These are phyloP conservation scores for Orchestia grillus DNA, from an alignment of 1,140 invertebrate genomes.

Conservation along the genomic window DNA sequence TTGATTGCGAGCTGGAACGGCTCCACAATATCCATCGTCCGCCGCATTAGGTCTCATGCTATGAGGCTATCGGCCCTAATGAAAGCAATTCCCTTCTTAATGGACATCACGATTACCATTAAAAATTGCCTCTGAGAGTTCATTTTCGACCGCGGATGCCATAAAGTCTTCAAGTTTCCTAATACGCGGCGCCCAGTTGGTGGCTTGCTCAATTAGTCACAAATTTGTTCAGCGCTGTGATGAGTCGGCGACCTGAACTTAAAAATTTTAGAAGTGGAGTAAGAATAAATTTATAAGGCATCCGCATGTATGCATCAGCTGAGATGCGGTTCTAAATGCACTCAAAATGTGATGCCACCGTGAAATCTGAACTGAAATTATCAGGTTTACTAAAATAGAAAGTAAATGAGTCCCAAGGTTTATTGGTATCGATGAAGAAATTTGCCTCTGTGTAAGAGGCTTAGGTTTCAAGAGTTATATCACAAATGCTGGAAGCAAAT, in stretches of 20 bases:
- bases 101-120: slow-evolving; percentile 51
- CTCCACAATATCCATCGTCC: slow-evolving; percentile 11
- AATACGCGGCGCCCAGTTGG: not conserved
- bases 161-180: slow-evolving; percentile 43
- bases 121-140: slow-evolving; percentile 51
- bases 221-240: not conserved
- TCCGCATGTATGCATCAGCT: not conserved
- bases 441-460: not conserved
- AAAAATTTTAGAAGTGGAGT: not conserved
- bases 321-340: not conserved
- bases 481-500: too few species aligned
- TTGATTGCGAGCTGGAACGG: not conserved
- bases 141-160: slow-evolving; percentile 19
- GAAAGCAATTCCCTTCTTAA: slow-evolving; percentile 46
- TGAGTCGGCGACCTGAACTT: not conserved
- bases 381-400: not conserved
- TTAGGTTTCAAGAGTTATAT: too few species aligned
- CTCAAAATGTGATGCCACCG: not conserved
- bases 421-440: not conserved
- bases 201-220: slow-evolving; percentile 14
- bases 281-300: not conserved
- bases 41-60: slow-evolving; percentile 25
- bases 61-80: slow-evolving; percentile 55
- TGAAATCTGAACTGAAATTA: not conserved
- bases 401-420: not conserved